phyloP scores from a whole-genome alignment of 2,888 invertebrate genomes.

The Drosophila setosimentum region DNA sequence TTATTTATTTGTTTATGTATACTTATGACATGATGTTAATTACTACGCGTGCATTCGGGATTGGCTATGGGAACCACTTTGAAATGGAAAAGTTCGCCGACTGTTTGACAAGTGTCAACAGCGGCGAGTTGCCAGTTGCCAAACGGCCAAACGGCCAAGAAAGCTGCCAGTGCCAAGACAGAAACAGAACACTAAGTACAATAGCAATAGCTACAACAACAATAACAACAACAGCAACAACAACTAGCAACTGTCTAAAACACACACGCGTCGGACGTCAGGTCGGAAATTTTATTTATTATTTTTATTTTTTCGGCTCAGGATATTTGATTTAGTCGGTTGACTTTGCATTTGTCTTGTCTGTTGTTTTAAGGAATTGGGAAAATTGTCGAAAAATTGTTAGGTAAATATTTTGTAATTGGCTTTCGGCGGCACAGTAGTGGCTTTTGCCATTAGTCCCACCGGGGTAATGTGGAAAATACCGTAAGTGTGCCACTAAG shows the following conservation, averaged over 20 bases:
- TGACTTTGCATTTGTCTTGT: constrained; percentile 46
- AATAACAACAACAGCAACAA: constrained; percentile 5
- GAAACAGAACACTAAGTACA: constrained; percentile 35
- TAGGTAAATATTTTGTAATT: constrained; percentile 76
- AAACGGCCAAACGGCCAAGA: constrained; percentile 60
- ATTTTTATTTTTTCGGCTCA: constrained; percentile 23
- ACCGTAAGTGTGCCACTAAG: constrained; percentile 49
- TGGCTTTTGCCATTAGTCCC: constrained; percentile 28
- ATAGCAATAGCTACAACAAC: constrained; percentile 18
- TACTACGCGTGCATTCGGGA: constrained; percentile 66
- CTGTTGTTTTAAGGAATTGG: constrained; percentile 57
- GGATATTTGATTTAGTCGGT: constrained; percentile 59
- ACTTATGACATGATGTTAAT: constrained; percentile 82
- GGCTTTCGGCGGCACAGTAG: constrained; percentile 58
- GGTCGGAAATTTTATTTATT: constrained; percentile 30
- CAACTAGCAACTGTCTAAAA: constrained; percentile 7
- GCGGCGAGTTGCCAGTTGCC: constrained; percentile 60
- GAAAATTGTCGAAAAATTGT: constrained; percentile 60
- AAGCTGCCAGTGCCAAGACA: constrained; percentile 59
- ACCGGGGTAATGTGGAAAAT: constrained; percentile 12
- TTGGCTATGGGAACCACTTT: constrained; percentile 64
- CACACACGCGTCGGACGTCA: constrained; percentile 27
- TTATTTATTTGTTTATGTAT: constrained; percentile 75
- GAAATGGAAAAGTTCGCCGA: constrained; percentile 77
- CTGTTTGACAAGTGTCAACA: constrained; percentile 73